phyloP scores from a whole-genome alignment of 2,113 vertebrate genomes.

The Panurus biarmicus region DNA sequence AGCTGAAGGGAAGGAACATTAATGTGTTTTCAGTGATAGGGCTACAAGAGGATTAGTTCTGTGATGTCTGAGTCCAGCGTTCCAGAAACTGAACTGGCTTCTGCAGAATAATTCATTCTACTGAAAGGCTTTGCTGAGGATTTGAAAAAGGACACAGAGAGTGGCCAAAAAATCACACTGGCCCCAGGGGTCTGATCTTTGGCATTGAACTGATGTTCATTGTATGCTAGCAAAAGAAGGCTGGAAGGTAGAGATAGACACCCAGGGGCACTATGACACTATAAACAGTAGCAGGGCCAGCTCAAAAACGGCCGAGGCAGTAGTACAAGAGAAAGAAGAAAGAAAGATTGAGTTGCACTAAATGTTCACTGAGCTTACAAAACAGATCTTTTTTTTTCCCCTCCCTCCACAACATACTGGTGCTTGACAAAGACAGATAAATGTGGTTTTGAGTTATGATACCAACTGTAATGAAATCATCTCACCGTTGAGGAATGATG shows the following conservation, averaged over 20 bases:
- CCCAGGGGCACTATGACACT: neutral
- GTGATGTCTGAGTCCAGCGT: neutral
- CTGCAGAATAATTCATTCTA: constrained; percentile 4
- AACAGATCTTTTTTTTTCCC: neutral
- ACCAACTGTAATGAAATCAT: neutral
- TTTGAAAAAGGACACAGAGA: neutral
- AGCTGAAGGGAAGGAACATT: neutral
- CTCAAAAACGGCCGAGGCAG: neutral
- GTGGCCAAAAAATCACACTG: neutral
- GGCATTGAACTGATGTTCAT: neutral
- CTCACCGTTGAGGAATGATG: neutral
- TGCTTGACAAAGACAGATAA: neutral
- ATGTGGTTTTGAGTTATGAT: neutral
- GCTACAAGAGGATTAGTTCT: constrained; percentile 28
- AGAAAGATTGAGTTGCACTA: neutral
- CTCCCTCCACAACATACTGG: neutral
- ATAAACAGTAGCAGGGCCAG: neutral
- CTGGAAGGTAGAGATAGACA: neutral
- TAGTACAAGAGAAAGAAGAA: neutral
- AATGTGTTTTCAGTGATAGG: neutral
- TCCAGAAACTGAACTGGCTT: constrained; percentile 14
- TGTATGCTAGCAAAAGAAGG: neutral
- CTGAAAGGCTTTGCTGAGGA: neutral
- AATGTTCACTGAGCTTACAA: neutral
- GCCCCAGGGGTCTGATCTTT: neutral